phyloP scores from a whole-genome alignment of 2,888 invertebrate genomes.

The Pseudococcus jackbeardsleyi region DNA sequence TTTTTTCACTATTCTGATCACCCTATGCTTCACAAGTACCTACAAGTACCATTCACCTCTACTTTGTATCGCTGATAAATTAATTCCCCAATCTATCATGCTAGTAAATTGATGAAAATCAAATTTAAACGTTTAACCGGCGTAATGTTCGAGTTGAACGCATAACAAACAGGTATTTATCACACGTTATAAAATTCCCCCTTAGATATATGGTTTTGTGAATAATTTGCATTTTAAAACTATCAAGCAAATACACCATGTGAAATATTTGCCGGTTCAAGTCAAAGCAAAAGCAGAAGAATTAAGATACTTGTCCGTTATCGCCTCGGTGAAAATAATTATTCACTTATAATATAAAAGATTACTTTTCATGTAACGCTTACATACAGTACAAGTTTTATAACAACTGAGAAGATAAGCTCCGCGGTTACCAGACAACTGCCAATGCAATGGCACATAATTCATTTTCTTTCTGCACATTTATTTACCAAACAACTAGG shows the following conservation, averaged over 20 bases:
- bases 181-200: constrained; percentile 10
- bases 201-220: constrained; percentile 16
- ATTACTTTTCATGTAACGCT: constrained; percentile 1
- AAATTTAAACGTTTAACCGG: not conserved
- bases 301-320: constrained; percentile 31
- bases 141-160: not conserved
- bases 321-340: constrained; percentile 45
- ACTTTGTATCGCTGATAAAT: not conserved
- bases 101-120: not conserved
- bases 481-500: constrained; percentile 41
- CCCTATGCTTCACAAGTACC: not conserved
- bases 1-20: not conserved
- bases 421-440: constrained; percentile 28
- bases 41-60: constrained; percentile 1
- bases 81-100: not conserved
- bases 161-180: constrained; percentile 10
- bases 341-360: constrained; percentile 51
- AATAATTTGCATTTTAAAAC: constrained; percentile 38
- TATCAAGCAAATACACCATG: constrained; percentile 12
- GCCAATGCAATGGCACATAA: not conserved
- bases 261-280: constrained; percentile 28
- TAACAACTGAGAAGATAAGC: constrained; percentile 32
- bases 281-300: constrained; percentile 28
- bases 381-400: constrained; percentile 2
- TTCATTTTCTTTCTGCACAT: constrained; percentile 26